phyloP scores from a whole-genome alignment of 2,113 vertebrate species.

The Thalassoma bifasciatum region DNA sequence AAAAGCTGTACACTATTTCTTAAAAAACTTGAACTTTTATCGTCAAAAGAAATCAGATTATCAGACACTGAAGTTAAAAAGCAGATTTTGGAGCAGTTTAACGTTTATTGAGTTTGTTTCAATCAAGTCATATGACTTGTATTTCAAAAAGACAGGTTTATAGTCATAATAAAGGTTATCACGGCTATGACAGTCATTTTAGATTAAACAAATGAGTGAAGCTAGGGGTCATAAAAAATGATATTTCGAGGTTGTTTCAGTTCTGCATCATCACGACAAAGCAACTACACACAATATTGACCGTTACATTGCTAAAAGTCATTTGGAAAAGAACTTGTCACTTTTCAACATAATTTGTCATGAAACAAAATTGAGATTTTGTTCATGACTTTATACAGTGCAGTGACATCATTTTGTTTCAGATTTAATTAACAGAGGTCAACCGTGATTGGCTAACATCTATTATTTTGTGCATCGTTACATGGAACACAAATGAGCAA shows the following conservation, averaged over 20 bases:
- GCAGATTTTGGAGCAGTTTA: background rate
- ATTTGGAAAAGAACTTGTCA: conserved; percentile 19
- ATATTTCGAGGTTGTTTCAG: conserved; percentile 30
- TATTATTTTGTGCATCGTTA: no score
- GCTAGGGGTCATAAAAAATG: background rate
- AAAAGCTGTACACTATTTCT: no score
- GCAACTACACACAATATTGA: conserved; percentile 26
- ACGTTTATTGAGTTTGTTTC: background rate
- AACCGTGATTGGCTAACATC: no score
- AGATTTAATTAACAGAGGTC: no score
- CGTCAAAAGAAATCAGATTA: no score
- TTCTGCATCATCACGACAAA: conserved; percentile 32
- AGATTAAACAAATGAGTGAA: conserved; percentile 10
- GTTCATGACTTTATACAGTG: background rate
- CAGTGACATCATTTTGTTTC: no score
- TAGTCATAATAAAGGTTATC: background rate
- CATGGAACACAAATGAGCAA: no score
- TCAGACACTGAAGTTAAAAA: no score
- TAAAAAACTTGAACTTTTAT: no score
- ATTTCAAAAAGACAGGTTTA: conserved; percentile 2
- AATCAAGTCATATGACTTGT: background rate
- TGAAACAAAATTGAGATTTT: conserved; percentile 7
- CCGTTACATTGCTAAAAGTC: background rate
- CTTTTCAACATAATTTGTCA: conserved; percentile 25
- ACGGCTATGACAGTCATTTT: conserved; percentile 12